These are phyloP conservation scores for Heliconius ethilla DNA, from an alignment of 2,888 invertebrate genomes.

Conservation along the genomic window DNA sequence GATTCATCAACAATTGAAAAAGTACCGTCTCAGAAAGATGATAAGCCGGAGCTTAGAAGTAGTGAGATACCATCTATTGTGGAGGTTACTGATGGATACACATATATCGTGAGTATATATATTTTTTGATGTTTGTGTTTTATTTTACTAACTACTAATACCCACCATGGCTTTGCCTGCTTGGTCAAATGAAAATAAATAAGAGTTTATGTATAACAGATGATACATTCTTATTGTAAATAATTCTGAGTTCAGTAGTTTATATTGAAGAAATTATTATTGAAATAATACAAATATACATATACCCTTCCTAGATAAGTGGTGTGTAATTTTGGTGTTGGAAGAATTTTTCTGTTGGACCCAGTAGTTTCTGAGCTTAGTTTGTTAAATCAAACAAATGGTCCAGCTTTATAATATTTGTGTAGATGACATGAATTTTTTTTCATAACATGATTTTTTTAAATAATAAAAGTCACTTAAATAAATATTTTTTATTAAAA, in stretches of 20 bases:
- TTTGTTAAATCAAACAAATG: too few relatives aligned
- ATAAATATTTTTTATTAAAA: background rate
- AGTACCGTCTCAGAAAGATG: conserved; percentile 76
- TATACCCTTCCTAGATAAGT: too few relatives aligned
- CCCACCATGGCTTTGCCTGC: background rate
- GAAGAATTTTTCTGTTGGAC: too few relatives aligned
- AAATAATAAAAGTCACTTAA: background rate
- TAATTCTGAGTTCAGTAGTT: background rate
- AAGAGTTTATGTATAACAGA: background rate
- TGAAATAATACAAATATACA: too few relatives aligned
- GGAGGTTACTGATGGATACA: conserved; percentile 84
- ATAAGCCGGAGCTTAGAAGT: conserved; percentile 60
- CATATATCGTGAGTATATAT: conserved; percentile 82
- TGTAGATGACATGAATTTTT: background rate
- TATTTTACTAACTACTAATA: too few relatives aligned
- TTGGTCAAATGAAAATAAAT: background rate
- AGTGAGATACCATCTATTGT: conserved; percentile 72
- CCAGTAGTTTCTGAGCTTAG: too few relatives aligned
- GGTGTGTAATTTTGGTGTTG: too few relatives aligned
- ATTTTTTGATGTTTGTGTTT: background rate
- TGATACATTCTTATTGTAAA: background rate
- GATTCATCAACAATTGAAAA: conserved; percentile 88
- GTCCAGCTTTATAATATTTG: background rate
- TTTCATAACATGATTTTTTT: background rate
- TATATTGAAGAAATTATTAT: too few relatives aligned